Base-by-base conservation (phyloP, 1,140 invertebrate species). In the Hydropsyche tenuis region DNA sequence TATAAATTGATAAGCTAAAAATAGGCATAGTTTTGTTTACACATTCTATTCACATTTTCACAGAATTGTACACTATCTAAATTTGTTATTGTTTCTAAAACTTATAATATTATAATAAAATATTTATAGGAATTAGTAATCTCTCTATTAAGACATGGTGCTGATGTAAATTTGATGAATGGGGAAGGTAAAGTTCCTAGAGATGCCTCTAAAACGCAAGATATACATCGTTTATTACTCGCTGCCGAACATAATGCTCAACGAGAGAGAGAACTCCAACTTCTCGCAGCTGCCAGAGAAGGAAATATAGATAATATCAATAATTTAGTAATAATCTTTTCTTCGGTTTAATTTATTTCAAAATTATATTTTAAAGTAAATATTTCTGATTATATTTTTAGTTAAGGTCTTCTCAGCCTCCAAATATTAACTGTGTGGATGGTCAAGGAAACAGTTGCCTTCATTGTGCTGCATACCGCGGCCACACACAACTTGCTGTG, bases 101-200 rank as follows among this genome's bases (percentile, higher is more conserved):
- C 9, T 9, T 3, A 53, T 46, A 16, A 43, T 62, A 46, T 23
- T 37, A 14, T 65, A 23, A 72, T 64, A 63, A 60, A 2, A 60
- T 18, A 18, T 30, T 51, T 69, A 11, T 81, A 94, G 78, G 91
- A 91, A 75, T 80, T 94, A 75, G 91, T 94, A 75, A 90, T 92
- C 73, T 83, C 93, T 4, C 83, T 94, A 1, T 83, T 88, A 30
- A 85, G 84, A 82, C 81, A 89, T 80, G 90, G 91, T 73, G 93
- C 93, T 6, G 93, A 94, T 78, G 92, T 94, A 45, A 92, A 92
- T 78, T 81, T 88, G 42, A 85, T 88, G 78, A 91, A 91, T 77
- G 86, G 87, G 12, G 88, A 90, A 76, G 90, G 90, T 7, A 83
- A 87, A 46, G 86, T 83, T 1, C 83, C 90, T 0, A 82, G 83